Conservation (phyloP, 2,797 vertebrate genomes). For the Tauraco hartlaubi region DNA sequence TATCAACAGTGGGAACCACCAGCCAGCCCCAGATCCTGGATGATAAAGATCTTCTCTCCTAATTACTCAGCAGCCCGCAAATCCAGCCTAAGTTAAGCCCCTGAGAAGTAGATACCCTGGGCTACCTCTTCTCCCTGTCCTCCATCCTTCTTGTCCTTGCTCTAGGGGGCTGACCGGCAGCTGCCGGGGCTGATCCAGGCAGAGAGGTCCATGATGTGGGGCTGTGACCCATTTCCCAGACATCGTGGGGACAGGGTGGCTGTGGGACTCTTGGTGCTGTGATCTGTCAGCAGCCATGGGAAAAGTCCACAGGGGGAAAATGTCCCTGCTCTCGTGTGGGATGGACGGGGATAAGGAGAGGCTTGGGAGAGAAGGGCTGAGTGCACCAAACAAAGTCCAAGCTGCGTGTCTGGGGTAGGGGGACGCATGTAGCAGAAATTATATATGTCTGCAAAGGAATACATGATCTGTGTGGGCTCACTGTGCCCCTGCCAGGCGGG, state of each 20-base stretch:
- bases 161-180: background rate
- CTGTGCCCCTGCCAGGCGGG: background rate
- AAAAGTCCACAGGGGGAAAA: background rate
- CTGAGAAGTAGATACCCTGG: background rate
- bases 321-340: background rate
- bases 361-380: background rate
- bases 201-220: background rate
- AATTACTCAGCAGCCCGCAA: constrained; percentile 15
- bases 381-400: background rate
- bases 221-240: background rate
- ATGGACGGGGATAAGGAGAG: background rate
- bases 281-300: background rate
- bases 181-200: background rate
- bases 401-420: background rate
- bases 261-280: background rate
- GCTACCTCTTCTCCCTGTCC: background rate
- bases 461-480: fast-evolving
- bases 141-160: background rate
- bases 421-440: background rate
- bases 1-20: background rate
- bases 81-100: background rate
- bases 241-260: fast-evolving
- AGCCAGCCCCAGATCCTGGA: background rate
- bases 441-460: fast-evolving
- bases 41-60: constrained; percentile 29